phyloP scores from a whole-genome alignment of 2,888 invertebrate species.

The Synergus laeviventris region DNA sequence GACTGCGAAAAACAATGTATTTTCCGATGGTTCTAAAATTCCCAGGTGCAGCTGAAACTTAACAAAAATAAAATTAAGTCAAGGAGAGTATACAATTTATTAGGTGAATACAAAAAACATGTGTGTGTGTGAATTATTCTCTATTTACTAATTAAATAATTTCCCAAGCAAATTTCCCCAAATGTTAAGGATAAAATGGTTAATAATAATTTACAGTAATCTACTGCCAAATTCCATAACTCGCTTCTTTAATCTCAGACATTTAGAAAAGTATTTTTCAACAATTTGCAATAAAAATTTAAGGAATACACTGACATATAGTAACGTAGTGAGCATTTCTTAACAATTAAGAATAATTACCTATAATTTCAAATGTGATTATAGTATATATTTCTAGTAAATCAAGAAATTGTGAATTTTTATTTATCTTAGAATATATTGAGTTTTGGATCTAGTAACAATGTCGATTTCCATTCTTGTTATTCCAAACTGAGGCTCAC shows the following conservation, averaged over 20 bases:
- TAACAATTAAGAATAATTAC: background rate
- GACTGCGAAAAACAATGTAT: background rate
- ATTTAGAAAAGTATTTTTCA: background rate
- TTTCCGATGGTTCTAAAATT: background rate
- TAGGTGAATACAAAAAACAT: background rate
- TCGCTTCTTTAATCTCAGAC: background rate
- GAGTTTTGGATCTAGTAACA: slow-evolving; percentile 63
- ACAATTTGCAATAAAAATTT: background rate
- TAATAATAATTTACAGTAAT: background rate
- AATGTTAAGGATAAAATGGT: background rate
- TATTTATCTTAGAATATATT: slow-evolving; percentile 58
- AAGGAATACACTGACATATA: background rate
- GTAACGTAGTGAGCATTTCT: background rate
- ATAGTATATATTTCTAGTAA: background rate
- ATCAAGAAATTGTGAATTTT: background rate
- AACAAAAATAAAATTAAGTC: background rate
- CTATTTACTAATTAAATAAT: too few species aligned
- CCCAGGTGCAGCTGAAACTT: background rate
- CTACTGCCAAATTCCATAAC: background rate
- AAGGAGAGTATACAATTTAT: background rate
- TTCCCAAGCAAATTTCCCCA: too few species aligned
- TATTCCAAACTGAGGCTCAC: background rate
- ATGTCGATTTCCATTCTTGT: slow-evolving; percentile 61
- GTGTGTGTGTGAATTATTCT: too few species aligned
- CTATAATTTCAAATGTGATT: background rate